Base-by-base conservation (phyloP, 2,113 vertebrate genomes). In the Anhinga rufa region DNA sequence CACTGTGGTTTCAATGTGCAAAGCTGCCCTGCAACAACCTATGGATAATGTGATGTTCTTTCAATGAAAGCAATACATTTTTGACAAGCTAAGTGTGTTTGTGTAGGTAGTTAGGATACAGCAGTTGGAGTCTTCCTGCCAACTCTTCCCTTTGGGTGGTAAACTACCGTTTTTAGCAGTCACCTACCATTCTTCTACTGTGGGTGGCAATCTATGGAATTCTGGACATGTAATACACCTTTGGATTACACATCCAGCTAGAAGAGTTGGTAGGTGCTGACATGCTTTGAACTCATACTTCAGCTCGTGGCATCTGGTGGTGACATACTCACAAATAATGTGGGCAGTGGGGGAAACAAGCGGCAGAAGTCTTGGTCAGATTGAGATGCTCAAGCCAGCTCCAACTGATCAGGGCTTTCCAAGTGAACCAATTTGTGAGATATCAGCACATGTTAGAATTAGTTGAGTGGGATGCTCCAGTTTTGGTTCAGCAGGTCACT, bases 211-310 rank as follows among this genome's bases (percentile, higher is more conserved):
- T 29, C 64, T 72, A 52, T 14, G 7, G 81, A 34, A 62, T 34
- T 31, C 40, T 75, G 68, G 84, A 52, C 34, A 4, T 0, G 0
- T 61, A 31, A 9, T 29, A 44, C 0, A 0, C 64, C 72, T 51
- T 65, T 64, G 87, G 69, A 31, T 89, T 75, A 25, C 16, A 19
- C 21, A 58, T 49, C 42, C 48, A 66, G 55, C 31, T 5, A 0
- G 69, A 34, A 92, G 42, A 62, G 69, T 9, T 55, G 12, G 69
- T 62, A 89, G 77, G 68, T 75, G 87, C 55, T 94, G 84, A 32
- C 92, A 46, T 3, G 21, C 42, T 71, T 82, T 52, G 65, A 89
- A 22, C 55, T 86, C 34, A 17, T 34, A 66, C 31, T 34, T 26
- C 55, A 94, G 69, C 55, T 54, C 7, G 1, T 40, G 46, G 25